Evolutionary conservation across 2,888 invertebrate species (phyloP).

Genomic region (Trypoxylon attenuatum): DNA sequence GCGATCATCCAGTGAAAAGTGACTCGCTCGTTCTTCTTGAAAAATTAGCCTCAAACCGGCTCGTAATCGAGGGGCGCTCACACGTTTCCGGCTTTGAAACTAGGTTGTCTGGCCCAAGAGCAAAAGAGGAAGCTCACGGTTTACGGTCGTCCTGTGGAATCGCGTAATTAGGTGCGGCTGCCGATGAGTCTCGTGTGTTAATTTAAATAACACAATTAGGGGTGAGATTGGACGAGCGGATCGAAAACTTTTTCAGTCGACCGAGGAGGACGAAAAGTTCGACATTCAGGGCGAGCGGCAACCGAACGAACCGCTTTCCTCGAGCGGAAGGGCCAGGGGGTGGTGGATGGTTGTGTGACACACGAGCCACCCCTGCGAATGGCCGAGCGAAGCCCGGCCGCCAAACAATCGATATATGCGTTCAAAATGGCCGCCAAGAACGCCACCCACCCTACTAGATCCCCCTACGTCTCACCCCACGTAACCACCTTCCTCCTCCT

Average conservation of each 20-base stretch:
- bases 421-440: conserved; percentile 75
- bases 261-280: conserved; percentile 21
- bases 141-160: too few relatives aligned
- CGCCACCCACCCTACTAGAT: conserved; percentile 70
- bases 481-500: conserved; percentile 51
- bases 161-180: too few relatives aligned
- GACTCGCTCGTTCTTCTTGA: not conserved
- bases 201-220: too few relatives aligned
- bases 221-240: too few relatives aligned
- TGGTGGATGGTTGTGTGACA: conserved; percentile 56
- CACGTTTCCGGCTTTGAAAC: not conserved
- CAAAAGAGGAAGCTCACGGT: too few relatives aligned
- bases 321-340: conserved; percentile 26
- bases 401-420: conserved; percentile 76
- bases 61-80: not conserved
- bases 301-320: conserved; percentile 47
- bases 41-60: not conserved
- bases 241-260: not conserved
- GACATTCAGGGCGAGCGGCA: conserved; percentile 37
- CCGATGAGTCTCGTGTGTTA: too few relatives aligned
- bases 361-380: conserved; percentile 70
- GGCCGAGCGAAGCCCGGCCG: conserved; percentile 73
- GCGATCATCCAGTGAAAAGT: not conserved
- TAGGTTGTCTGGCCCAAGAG: too few relatives aligned
- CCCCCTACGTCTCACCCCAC: conserved; percentile 47